These are phyloP conservation scores for Hozukius guyotensis DNA, from an alignment of 2,797 vertebrate genomes.

Conservation along the genomic window DNA sequence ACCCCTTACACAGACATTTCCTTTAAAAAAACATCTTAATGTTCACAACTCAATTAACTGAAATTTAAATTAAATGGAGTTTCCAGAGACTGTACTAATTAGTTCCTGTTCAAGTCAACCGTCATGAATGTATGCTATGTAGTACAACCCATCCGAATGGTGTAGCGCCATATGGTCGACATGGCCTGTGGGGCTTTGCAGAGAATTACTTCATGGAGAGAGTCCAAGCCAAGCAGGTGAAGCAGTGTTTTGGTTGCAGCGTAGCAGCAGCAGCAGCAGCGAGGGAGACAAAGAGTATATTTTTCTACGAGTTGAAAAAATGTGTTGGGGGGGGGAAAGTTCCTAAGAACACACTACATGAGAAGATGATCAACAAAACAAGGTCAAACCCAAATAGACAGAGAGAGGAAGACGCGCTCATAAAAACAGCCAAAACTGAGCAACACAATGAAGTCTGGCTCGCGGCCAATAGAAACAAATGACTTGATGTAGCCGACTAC, in stretches of 20 bases:
- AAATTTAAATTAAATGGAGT: conserved; percentile 64
- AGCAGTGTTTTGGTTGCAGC: conserved; percentile 44
- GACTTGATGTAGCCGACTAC: conserved; percentile 42
- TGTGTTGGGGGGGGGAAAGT: neutral
- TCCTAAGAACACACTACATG: neutral
- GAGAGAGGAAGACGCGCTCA: neutral
- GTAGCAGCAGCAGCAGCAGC: neutral
- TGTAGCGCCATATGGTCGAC: conserved; percentile 73
- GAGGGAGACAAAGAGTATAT: neutral
- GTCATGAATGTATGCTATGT: conserved; percentile 59
- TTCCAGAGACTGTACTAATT: conserved; percentile 69
- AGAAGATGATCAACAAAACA: conserved; percentile 10
- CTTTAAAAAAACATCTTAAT: conserved; percentile 49
- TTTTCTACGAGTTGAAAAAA: neutral
- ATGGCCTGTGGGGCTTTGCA: conserved; percentile 67
- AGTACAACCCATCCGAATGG: conserved; percentile 63
- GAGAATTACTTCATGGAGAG: conserved; percentile 63
- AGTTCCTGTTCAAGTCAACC: conserved; percentile 65
- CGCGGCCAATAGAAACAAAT: conserved; percentile 63
- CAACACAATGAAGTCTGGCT: conserved; percentile 36
- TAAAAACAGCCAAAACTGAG: conserved; percentile 1
- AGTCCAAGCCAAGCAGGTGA: conserved; percentile 63
- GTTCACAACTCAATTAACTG: conserved; percentile 57
- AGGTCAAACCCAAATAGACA: conserved; percentile 6
- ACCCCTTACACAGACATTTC: conserved; percentile 24